Evolutionary conservation across 92 coral and sea anemone species (phyloP), one percentile per base, ranked within the genome.

Genomic region (Siderastrea radians): DNA sequence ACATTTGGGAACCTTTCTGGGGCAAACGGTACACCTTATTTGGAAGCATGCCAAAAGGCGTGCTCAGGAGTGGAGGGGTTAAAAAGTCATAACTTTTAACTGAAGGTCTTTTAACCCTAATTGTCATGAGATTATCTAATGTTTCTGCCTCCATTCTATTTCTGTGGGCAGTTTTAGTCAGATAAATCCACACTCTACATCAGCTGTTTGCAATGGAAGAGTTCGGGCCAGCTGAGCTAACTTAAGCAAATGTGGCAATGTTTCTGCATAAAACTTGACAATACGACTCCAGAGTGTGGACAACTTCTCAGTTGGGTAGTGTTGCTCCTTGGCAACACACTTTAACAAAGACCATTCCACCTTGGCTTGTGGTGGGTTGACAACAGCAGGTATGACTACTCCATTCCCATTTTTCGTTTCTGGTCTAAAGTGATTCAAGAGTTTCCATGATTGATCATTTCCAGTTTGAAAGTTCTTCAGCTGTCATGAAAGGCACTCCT

Each of bases 401-500:
- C 84, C 73, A 11, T 73, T 62, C 59, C 8, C 84, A 59, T 76
- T 76, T 79, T 46, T 13, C 59, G 1, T 70, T 45, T 70, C 75
- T 70, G 26, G 53, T 70, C 75, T 52, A 70, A 45, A 70, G 75
- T 70, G 76, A 72, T 72, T 72, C 76, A 72, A 72, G 54, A 72
- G 57, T 68, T 72, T 68, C 74, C 60, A 26, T 60, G 61, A 78
- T 44, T 78, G 49, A 59, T 7, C 57, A 78, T 78, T 78, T 78
- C 82, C 82, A 78, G 46, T 78, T 63, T n/a, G 61, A 79, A 79
- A 79, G 84, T 45, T 79, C 84, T 63, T 79, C 84, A 79, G 84
- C 10, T 79, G 84, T 79, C 76, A 72, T 72, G 76, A 72, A 72
- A 72, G 76, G 16, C 48, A 72, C 76, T 49, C 76, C 76, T 72